Evolutionary conservation across 1,140 invertebrate genomes (phyloP), one percentile per base, ranked within the genome.

Genomic region (Diploscapter pachys): DNA sequence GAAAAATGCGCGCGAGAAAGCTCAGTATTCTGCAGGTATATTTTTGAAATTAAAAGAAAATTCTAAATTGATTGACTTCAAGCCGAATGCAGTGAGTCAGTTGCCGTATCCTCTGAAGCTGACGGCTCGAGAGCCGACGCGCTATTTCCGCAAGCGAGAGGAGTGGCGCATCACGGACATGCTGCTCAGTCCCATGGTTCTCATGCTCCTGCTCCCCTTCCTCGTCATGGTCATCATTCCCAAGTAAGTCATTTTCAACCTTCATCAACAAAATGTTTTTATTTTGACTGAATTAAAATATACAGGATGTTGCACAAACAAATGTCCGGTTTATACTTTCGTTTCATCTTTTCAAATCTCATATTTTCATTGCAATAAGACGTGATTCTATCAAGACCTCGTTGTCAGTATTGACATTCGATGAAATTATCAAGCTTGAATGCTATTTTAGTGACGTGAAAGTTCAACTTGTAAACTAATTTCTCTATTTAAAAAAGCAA

Each of bases 11-110:
- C 78, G 95, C 95, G 0, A 89, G 96, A 64, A 94, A 92, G 88
- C 91, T 99, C 0, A 98, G 98, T 87, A 91, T 94, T 82, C 91
- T 99, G 69, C 95, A 98, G 86, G 93, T 93, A 0, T 92, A 63
- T 57, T 68, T 73, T n/a, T 11, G 50, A 11, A 63, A 13, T 13
- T 56, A 5, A 31, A 31, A 31, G 1, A 31, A 31, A 31, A 31
- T 0, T 31, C 31, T 0, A 31, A 31, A 31, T 48, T 63, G 31
- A 13, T 63, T 5, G 5, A 51, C 52, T 70, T 81, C 31, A 56
- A 85, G 80, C 84, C 83, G 3, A 83, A 80, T 57, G 67, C 72
- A 5, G 83, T 85, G 0, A 62, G 75, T 51, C 81, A 81, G 13
- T 56, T 85, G 4, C 78, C 81, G 3, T 85, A 85, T 79, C 83